Base-by-base conservation (phyloP, 1,140 invertebrate genomes). In the Drosophila prosaltans region DNA sequence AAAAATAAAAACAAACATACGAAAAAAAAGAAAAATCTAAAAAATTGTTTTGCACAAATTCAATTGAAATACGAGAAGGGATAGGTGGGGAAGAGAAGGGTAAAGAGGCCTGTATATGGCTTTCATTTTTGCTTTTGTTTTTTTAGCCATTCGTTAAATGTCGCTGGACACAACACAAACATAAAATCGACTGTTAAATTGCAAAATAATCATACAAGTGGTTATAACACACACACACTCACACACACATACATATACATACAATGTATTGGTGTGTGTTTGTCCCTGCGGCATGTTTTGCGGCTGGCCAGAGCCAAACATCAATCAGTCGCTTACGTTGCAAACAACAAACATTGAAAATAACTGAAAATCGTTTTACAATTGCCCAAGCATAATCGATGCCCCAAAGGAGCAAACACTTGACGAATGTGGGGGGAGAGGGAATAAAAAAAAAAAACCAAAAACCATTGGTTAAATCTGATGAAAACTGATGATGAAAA, bases 331-430 rank as follows among this genome's bases (percentile, higher is more conserved):
- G 36, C 45, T 60, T 59, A 63, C 63, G 64, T 67, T 58, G 21
- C 24, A 39, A 28, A 36, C 32, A 36, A 60, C 32, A 36, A 60
- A 64, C 41, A 55, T n/a, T 26, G 54, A 36, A 81, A 81, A 89
- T 85, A 90, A 90, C 85, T 90, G 85, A 89, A 89, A 91, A 91
- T 91, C 85, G 83, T 78, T 90, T 91, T 90, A 91, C 89, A 91
- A 88, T 88, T 88, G 84, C 77, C 45, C 80, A 71, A 74, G 76
- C 76, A 82, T 90, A 85, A 85, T 91, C 85, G 81, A 90, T 91
- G 80, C 84, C 89, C 85, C 89, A 80, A 89, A 91, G 90, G 84
- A 85, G 79, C 79, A 77, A 91, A 91, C 89, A 91, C 89, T 91
- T 83, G 45, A 51, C 45, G 21, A 51, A 26, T 16, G 16, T 16